Percentiles rank a stretch among this genome's conserved stretches.
phyloP scores from a whole-genome alignment of 2,797 vertebrate species.

The Taeniopygia guttata region DNA sequence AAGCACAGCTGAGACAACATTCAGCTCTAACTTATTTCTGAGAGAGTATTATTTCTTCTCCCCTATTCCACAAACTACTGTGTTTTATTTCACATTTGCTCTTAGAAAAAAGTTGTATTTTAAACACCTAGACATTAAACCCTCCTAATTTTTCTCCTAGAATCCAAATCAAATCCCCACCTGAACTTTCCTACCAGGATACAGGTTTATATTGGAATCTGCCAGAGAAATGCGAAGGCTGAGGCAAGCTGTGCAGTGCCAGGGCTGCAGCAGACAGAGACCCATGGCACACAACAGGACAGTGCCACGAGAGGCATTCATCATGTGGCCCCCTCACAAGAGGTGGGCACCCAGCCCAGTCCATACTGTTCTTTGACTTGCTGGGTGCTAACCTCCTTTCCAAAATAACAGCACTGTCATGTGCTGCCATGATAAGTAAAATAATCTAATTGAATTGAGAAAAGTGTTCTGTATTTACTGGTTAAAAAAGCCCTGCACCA shows the following conservation, averaged over 20 bases:
- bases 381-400: neutral
- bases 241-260: neutral
- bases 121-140: neutral
- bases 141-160: neutral
- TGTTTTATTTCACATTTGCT: neutral
- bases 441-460: neutral
- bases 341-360: neutral
- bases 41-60: neutral
- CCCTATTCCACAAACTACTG: neutral
- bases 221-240: neutral
- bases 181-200: neutral
- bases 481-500: fast-evolving
- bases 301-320: fast-evolving
- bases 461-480: neutral
- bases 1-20: neutral
- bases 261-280: neutral
- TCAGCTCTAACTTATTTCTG: neutral
- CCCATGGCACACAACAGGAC: neutral
- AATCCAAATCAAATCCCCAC: neutral
- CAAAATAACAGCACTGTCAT: neutral
- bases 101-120: neutral
- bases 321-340: fast-evolving
- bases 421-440: neutral
- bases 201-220: neutral
- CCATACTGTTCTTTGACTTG: neutral